A percentile compares a stretch with the other conserved stretches of the same genome.
Evolutionary conservation across 2,888 invertebrate genomes (phyloP).

Genomic region (Drosophila fungiperda): DNA sequence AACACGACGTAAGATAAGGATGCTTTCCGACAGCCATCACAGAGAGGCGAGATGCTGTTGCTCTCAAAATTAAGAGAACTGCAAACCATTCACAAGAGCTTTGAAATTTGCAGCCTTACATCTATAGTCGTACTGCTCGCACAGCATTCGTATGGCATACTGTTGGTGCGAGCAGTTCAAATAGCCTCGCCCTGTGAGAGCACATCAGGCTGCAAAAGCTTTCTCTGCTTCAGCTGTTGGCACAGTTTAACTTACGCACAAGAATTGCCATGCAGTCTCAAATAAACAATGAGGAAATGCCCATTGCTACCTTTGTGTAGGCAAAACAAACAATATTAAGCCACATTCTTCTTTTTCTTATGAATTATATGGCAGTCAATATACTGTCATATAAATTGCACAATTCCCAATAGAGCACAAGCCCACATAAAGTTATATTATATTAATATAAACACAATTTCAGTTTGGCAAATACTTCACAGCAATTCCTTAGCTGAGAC

Average conservation of each 20-base stretch:
- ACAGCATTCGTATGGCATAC: not conserved
- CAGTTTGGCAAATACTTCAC: not conserved
- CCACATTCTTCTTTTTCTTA: not conserved
- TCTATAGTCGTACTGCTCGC: conserved; percentile 38
- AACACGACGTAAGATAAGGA: conserved; percentile 42
- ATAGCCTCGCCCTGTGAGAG: conserved; percentile 29
- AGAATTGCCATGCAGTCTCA: conserved; percentile 19
- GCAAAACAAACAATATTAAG: not conserved
- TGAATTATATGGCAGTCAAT: not conserved
- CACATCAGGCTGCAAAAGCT: conserved; percentile 40
- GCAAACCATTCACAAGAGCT: conserved; percentile 27
- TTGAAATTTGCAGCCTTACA: conserved; percentile 12
- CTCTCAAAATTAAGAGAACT: conserved; percentile 47
- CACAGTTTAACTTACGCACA: not conserved
- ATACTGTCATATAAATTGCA: not conserved
- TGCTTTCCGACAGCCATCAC: conserved; percentile 35
- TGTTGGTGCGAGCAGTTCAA: conserved; percentile 33
- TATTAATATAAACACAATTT: not conserved
- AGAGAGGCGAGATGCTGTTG: conserved; percentile 49
- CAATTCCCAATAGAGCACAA: not conserved
- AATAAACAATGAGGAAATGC: conserved; percentile 26
- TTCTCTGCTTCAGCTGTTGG: conserved; percentile 6
- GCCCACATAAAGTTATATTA: not conserved
- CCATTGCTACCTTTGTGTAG: not conserved
- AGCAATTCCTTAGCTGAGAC: not conserved